Percentiles rank a stretch among this genome's conserved stretches.
Evolutionary conservation across 1,140 invertebrate genomes (phyloP).

Genomic region (Steinernema feltiae): DNA sequence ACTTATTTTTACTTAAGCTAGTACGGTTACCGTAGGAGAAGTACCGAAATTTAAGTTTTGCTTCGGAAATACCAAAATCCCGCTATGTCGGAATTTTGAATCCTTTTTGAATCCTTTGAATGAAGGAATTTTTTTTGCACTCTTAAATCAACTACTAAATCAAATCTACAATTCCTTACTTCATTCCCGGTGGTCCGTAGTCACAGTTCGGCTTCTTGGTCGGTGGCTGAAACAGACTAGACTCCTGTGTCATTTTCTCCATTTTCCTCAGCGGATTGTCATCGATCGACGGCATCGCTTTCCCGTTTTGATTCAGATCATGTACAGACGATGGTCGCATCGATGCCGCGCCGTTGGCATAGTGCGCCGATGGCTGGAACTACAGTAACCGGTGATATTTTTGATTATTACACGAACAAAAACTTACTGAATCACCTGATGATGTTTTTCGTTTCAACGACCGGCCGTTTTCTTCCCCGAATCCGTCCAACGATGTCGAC

Average conservation of each 20-base stretch:
- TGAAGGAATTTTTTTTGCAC: no score
- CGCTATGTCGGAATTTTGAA: no score
- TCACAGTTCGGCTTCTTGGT: slow-evolving; percentile 6
- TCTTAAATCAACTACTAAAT: neutral
- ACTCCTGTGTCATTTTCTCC: slow-evolving; percentile 2
- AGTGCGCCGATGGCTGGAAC: neutral
- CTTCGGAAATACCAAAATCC: no score
- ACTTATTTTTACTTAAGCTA: no score
- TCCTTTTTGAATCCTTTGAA: no score
- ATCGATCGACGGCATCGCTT: neutral
- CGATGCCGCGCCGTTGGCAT: neutral
- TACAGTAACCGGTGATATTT: neutral
- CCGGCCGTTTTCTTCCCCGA: neutral
- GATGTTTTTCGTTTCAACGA: neutral
- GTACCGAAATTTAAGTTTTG: no score
- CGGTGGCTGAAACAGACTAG: neutral
- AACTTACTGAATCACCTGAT: neutral
- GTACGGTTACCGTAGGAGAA: no score
- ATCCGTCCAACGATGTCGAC: neutral
- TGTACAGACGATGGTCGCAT: neutral
- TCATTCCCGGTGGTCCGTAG: neutral
- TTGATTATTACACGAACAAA: neutral
- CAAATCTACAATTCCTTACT: neutral
- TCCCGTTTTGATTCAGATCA: neutral
- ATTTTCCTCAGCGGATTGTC: slow-evolving; percentile 10